Conservation (phyloP, 2,888 invertebrate genomes). For the Machimus atricapillus region DNA sequence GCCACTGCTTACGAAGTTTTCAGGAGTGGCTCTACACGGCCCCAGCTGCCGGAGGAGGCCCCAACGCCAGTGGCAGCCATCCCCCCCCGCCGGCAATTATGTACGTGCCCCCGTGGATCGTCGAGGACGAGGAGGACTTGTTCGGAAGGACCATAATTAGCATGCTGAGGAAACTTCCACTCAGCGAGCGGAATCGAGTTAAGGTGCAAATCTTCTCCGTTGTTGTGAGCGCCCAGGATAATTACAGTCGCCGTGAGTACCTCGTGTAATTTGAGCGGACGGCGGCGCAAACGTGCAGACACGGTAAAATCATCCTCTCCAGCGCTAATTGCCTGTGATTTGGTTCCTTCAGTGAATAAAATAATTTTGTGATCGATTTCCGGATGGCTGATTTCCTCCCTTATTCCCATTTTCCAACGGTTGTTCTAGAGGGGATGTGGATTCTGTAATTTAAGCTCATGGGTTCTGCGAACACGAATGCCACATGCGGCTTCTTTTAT, state of each 20-base stretch:
- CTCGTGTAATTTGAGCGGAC: slow-evolving; percentile 8
- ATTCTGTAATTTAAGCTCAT: neutral
- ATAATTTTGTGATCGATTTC: neutral
- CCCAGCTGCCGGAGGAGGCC: neutral
- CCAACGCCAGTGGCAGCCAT: neutral
- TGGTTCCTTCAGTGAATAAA: neutral
- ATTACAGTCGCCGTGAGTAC: slow-evolving; percentile 17
- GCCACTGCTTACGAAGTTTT: neutral
- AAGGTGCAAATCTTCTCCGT: slow-evolving; percentile 41
- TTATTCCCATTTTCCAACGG: neutral
- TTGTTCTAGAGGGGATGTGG: neutral
- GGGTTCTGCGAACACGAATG: neutral
- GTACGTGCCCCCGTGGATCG: slow-evolving; percentile 20
- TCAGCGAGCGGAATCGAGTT: slow-evolving; percentile 30
- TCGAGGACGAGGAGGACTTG: slow-evolving; percentile 41
- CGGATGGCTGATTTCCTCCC: neutral
- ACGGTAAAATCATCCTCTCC: neutral
- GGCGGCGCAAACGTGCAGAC: neutral
- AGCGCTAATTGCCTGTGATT: neutral
- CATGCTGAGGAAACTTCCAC: slow-evolving; percentile 39
- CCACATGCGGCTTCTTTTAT: neutral
- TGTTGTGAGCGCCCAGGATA: slow-evolving; percentile 24
- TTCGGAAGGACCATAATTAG: slow-evolving; percentile 41
- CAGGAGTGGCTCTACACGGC: neutral
- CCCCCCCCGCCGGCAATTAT: neutral